phyloP scores from a whole-genome alignment of 2,888 invertebrate species.

The Listrodromus nycthemerus region DNA sequence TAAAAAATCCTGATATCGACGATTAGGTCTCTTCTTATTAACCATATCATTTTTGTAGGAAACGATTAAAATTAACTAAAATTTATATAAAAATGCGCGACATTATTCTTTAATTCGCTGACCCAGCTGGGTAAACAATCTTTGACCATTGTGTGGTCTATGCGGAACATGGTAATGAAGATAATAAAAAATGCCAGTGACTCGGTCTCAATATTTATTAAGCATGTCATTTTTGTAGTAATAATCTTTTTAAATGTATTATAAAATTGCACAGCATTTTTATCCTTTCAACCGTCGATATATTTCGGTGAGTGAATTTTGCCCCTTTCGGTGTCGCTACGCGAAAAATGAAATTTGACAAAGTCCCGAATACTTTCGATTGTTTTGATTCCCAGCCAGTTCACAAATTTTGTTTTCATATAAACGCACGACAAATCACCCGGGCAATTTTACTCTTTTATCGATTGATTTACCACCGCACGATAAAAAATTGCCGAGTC shows the following conservation, averaged over 20 bases:
- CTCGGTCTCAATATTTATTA: neutral
- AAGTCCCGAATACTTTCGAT: neutral
- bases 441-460: neutral
- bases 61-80: neutral
- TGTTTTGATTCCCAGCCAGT: neutral
- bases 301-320: constrained; percentile 24
- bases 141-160: neutral
- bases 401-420: neutral
- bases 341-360: neutral
- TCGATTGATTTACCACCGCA: neutral
- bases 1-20: neutral
- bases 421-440: neutral
- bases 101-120: constrained; percentile 77
- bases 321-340: neutral
- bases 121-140: constrained; percentile 42
- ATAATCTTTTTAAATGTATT: neutral
- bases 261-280: constrained; percentile 74
- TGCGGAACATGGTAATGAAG: neutral
- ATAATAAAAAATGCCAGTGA: neutral
- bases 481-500: neutral
- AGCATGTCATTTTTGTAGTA: neutral
- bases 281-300: constrained; percentile 73
- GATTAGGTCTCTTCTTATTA: neutral
- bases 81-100: constrained; percentile 57
- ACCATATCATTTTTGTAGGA: neutral